These are phyloP conservation scores for Solenopsis invicta DNA, from an alignment of 1,140 invertebrate genomes.

Conservation along the genomic window DNA sequence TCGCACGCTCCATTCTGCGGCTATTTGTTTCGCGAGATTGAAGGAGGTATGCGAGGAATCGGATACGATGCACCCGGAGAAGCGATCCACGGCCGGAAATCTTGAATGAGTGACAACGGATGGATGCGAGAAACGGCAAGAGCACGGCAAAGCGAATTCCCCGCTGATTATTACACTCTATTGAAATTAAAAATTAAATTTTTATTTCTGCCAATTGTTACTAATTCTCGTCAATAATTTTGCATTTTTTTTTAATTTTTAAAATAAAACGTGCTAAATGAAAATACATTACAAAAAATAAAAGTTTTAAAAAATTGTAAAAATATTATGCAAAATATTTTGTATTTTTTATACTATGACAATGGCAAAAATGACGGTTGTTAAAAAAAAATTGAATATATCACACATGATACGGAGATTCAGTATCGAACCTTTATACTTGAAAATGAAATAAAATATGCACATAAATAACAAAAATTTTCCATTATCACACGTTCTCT, in stretches of 20 bases:
- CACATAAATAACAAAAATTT: constrained; percentile 38
- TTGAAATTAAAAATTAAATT: constrained; percentile 6
- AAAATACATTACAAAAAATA: not conserved
- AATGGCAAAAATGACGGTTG: not conserved
- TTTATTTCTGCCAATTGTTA: not conserved
- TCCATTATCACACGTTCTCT: constrained; percentile 28
- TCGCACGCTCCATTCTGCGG: constrained; percentile 13
- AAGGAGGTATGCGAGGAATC: constrained; percentile 44
- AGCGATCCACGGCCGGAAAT: constrained; percentile 18
- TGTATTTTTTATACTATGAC: not conserved
- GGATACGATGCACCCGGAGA: constrained; percentile 9
- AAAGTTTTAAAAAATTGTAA: not conserved
- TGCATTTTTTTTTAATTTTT: not conserved
- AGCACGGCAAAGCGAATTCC: not conserved
- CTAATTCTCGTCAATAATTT: not conserved
- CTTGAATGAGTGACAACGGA: constrained; percentile 28
- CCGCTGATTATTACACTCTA: not conserved
- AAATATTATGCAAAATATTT: not conserved
- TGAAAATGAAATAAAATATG: constrained; percentile 29
- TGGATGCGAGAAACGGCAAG: constrained; percentile 23
- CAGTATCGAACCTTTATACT: constrained; percentile 26
- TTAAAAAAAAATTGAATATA: constrained; percentile 15
- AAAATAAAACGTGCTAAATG: not conserved
- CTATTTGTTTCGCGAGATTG: constrained; percentile 51
- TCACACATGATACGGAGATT: not conserved